Evolutionary conservation across 2,888 invertebrate species (phyloP), one percentile per base, ranked within the genome.

Genomic region (Magallana nippona): DNA sequence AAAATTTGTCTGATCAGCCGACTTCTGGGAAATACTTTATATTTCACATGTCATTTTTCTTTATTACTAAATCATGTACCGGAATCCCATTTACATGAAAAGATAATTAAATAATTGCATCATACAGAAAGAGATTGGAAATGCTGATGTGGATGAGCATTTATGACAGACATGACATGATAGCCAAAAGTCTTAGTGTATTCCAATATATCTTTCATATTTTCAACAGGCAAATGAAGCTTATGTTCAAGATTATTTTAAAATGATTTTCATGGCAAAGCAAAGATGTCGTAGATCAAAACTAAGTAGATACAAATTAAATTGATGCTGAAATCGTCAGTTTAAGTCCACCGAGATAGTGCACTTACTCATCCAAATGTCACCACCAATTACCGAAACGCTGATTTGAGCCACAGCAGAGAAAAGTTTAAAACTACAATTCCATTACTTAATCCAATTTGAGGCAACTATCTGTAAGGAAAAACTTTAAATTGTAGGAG

Each of bases 361-460:
- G 19, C 63, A 63, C 27, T 63, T 63, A 27, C 63, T 63, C 63
- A 63, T 63, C n/a, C 10, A 63, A 63, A 63, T 63, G 63, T 27
- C 63, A 22, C 11, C 63, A 63, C 63, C 63, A 63, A 63, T 63
- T 63, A 63, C 13, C 1, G 27, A 8, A 19, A 63, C 2, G 63
- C 27, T 63, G 63, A n/a, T 63, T 27, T 22, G 63, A 63, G 63
- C 27, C 19, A 19, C 27, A 63, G 63, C 63, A 63, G 63, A 63
- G 63, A 63, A 63, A 60, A 62, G 62, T 62, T 22, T 10, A 62
- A 63, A 63, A 22, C 63, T 63, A 19, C 27, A 19, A 27, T 22
- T 63, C 63, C 63, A 63, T 63, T 63, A 63, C 63, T 13, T 10
- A 63, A 63, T 63, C 63, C 19, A 63, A 63, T 63, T 63, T 22